Conservation (phyloP, 2,113 vertebrate genomes). For the Tetrao urogallus region DNA sequence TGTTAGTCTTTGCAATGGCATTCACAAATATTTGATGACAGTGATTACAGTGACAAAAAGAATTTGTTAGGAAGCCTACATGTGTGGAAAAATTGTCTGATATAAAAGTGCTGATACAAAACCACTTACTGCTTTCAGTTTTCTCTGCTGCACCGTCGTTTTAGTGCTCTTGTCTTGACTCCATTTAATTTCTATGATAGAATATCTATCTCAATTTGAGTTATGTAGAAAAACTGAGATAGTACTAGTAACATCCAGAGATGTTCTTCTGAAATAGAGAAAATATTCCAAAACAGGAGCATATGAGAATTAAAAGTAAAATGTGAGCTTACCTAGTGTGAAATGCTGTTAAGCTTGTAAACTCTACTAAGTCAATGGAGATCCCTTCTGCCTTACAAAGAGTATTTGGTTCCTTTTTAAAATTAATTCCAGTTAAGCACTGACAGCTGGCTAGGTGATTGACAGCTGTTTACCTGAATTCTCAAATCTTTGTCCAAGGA, state of each 20-base stretch:
- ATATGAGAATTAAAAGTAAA: not conserved
- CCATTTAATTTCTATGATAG: not conserved
- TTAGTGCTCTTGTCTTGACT: not conserved
- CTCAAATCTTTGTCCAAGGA: not conserved
- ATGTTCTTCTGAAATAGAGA: not conserved
- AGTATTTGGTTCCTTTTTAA: not conserved
- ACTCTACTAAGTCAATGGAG: not conserved
- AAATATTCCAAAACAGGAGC: not conserved
- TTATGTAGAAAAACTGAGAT: not conserved
- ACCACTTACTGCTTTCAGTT: not conserved
- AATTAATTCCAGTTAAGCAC: not conserved
- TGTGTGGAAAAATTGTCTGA: not conserved
- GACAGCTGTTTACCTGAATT: not conserved
- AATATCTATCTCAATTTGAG: not conserved
- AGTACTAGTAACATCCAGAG: not conserved
- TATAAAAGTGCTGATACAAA: not conserved
- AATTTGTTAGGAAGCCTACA: not conserved
- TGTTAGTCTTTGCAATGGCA: not conserved
- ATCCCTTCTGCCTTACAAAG: not conserved
- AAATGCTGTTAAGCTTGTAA: not conserved
- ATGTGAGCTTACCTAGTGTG: not conserved
- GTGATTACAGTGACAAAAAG: not conserved
- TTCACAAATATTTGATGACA: not conserved
- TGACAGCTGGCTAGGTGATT: not conserved
- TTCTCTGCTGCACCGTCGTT: not conserved